Conservation (phyloP, 1,140 invertebrate genomes). For the Saccostrea glomerata region DNA sequence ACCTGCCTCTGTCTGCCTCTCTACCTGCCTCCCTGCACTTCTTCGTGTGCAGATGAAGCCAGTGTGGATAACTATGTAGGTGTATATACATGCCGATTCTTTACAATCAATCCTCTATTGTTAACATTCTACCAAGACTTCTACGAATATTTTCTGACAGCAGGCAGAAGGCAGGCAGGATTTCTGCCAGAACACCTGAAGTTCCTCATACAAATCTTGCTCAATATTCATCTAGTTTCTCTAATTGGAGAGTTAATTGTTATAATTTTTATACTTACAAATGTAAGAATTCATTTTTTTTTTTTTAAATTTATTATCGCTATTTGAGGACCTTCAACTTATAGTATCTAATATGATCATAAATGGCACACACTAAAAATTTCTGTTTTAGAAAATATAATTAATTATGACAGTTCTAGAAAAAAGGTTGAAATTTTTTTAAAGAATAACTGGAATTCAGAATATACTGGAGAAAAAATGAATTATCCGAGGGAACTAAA, state of each 20-base stretch:
- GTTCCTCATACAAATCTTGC: background rate
- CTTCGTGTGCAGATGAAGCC: background rate
- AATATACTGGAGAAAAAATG: too few relatives aligned
- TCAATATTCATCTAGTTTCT: background rate
- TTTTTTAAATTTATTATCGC: too few relatives aligned
- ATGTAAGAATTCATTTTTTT: too few relatives aligned
- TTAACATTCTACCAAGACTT: background rate
- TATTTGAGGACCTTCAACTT: too few relatives aligned
- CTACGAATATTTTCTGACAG: background rate
- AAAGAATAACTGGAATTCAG: too few relatives aligned
- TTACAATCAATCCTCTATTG: constrained; percentile 20
- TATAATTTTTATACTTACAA: background rate
- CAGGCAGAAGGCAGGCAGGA: background rate
- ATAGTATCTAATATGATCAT: too few relatives aligned
- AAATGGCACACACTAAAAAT: too few relatives aligned
- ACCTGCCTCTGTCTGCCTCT: background rate
- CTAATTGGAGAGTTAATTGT: background rate
- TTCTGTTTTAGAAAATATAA: too few relatives aligned
- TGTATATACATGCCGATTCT: background rate
- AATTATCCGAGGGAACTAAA: too few relatives aligned
- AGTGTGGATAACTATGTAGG: background rate
- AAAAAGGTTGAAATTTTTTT: too few relatives aligned
- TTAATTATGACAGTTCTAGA: too few relatives aligned
- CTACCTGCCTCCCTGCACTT: background rate
- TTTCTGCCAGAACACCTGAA: background rate